phyloP scores from a whole-genome alignment of 2,113 vertebrate species.

The Erythrolamprus reginae region DNA sequence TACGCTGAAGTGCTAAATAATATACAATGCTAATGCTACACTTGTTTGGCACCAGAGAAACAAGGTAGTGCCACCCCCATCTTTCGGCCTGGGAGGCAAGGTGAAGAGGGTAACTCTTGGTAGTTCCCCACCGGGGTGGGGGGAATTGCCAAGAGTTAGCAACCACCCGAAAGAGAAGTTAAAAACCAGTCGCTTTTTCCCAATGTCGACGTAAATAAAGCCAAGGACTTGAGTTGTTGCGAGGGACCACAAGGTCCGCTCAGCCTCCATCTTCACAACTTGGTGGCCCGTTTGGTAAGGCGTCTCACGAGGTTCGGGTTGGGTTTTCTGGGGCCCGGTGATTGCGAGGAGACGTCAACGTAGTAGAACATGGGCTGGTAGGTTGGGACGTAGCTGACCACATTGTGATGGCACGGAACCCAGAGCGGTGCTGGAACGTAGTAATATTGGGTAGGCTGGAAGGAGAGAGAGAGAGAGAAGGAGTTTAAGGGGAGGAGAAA shows the following conservation, averaged over 20 bases:
- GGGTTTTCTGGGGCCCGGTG: not conserved
- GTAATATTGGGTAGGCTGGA: not conserved
- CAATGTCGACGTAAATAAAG: not conserved
- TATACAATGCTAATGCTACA: constrained; percentile 1
- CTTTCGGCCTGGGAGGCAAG: not conserved
- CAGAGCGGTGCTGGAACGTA: not conserved
- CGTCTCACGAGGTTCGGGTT: constrained; percentile 1
- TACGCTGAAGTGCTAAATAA: not conserved
- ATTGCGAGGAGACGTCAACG: not conserved
- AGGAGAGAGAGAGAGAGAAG: not conserved
- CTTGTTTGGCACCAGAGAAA: constrained; percentile 14
- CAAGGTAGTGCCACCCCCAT: not conserved
- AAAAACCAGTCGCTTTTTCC: not conserved
- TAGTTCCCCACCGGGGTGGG: too few species aligned
- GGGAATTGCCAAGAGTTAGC: not conserved
- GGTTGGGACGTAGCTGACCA: not conserved
- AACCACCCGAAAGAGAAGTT: not conserved
- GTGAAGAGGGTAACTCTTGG: not conserved
- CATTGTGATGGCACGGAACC: not conserved
- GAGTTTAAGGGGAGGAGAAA: not conserved
- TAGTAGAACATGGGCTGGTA: constrained; percentile 1
- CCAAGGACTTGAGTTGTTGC: not conserved
- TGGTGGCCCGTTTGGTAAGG: constrained; percentile 11
- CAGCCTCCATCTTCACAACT: not conserved
- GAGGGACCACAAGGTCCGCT: not conserved